phyloP scores from a whole-genome alignment of 2,113 vertebrate species.

The Parotia lawesii region DNA sequence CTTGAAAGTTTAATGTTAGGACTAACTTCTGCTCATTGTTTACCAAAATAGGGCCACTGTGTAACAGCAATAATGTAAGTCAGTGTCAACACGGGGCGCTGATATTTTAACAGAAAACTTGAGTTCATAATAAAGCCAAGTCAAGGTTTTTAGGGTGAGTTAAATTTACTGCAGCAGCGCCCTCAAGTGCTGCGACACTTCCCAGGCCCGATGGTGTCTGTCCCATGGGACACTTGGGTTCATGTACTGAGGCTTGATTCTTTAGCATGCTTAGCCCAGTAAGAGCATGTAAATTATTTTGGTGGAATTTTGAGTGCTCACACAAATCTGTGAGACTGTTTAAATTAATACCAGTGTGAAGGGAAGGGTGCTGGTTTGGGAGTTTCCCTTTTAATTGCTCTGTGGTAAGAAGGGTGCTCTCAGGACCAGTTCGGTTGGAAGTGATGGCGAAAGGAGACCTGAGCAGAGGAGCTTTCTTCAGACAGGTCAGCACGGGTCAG shows the following conservation, averaged over 20 bases:
- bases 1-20: slow-evolving; percentile 18
- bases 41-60: not conserved
- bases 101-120: not conserved
- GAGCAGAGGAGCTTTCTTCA: not conserved
- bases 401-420: not conserved
- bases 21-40: not conserved
- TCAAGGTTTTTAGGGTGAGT: not conserved
- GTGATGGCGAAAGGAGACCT: not conserved
- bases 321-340: not conserved
- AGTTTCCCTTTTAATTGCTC: not conserved
- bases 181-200: slow-evolving; percentile 51
- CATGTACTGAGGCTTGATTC: not conserved
- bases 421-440: not conserved
- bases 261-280: not conserved
- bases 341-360: not conserved
- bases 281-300: not conserved
- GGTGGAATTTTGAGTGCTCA: not conserved
- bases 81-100: not conserved
- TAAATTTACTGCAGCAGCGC: slow-evolving; percentile 64
- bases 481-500: not conserved
- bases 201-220: not conserved
- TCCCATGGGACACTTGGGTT: not conserved
- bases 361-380: not conserved
- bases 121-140: not conserved
- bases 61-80: not conserved